A percentile compares a stretch with the other conserved stretches of the same genome.
Evolutionary conservation across 23 tunicate species (phyloP).

Genomic region (Diplosoma virens): DNA sequence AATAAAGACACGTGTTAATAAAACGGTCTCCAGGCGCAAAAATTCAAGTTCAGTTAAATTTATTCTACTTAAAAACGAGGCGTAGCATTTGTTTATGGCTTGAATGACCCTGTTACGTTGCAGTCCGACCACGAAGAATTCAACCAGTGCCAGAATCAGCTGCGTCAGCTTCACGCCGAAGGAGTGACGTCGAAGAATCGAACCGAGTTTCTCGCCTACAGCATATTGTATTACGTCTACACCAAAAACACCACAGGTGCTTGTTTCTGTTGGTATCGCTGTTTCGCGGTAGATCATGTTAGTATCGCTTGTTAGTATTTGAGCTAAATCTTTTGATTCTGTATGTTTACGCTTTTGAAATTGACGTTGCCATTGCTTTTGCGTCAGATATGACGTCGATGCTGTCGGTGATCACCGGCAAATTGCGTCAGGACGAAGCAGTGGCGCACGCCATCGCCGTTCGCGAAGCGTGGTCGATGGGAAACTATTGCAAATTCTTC

Average conservation of each 20-base stretch:
- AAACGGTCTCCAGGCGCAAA: too few species aligned
- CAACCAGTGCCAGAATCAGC: slow-evolving; percentile 98
- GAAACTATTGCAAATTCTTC: slow-evolving; percentile 76
- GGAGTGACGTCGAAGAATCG: slow-evolving; percentile 62
- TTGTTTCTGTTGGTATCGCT: neutral
- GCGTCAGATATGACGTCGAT: slow-evolving; percentile 65
- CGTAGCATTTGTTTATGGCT: too few species aligned
- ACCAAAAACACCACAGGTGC: slow-evolving; percentile 97
- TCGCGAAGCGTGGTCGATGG: slow-evolving; percentile 77
- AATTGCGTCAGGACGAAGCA: slow-evolving; percentile 59
- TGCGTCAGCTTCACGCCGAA: slow-evolving; percentile 87
- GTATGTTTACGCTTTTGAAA: neutral
- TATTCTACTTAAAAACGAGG: too few species aligned
- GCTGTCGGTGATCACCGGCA: slow-evolving; percentile 54
- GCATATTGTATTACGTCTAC: slow-evolving; percentile 91
- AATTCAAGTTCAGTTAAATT: too few species aligned
- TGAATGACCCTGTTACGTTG: too few species aligned
- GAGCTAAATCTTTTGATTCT: neutral
- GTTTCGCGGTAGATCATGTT: neutral
- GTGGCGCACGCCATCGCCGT: slow-evolving; percentile 66
- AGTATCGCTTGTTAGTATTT: neutral
- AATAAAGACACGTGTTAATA: too few species aligned
- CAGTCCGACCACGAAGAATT: slow-evolving; percentile 99
- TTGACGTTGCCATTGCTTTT: neutral
- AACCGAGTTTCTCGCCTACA: slow-evolving; percentile 94